Conservation (phyloP, 1,140 invertebrate genomes). For the Drosophila dunni region DNA sequence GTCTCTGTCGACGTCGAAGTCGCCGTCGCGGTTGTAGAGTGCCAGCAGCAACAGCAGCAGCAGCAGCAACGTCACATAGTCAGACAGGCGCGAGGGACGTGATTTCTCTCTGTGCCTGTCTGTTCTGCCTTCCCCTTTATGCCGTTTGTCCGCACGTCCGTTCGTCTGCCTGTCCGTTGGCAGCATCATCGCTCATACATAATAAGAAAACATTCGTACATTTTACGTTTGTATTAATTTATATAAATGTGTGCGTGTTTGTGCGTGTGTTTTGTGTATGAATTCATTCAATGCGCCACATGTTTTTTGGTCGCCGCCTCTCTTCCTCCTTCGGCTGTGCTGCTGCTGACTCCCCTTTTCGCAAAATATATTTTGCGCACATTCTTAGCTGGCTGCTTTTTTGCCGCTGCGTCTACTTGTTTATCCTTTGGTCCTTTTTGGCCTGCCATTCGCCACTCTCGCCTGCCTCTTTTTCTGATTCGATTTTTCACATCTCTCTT, state of each 20-base stretch:
- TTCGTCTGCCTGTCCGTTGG: conserved; percentile 7
- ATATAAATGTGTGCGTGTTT: background rate
- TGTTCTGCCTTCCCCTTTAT: conserved; percentile 43
- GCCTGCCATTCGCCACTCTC: conserved; percentile 41
- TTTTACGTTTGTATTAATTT: conserved; percentile 25
- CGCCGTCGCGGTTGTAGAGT: background rate
- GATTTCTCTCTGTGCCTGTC: conserved; percentile 72
- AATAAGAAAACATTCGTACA: conserved; percentile 38
- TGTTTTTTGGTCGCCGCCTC: conserved; percentile 36
- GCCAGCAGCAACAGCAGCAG: conserved; percentile 25
- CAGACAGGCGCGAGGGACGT: conserved; percentile 68
- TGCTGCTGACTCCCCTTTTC: background rate
- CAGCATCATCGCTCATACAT: conserved; percentile 47
- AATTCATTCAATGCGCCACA: conserved; percentile 53
- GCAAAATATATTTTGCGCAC: conserved; percentile 63
- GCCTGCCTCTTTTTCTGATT: conserved; percentile 70
- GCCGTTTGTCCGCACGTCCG: conserved; percentile 21
- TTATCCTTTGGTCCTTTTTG: conserved; percentile 75
- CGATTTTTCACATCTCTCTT: conserved; percentile 70
- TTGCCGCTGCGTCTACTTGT: conserved; percentile 51
- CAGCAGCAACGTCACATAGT: conserved; percentile 38
- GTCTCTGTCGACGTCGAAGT: no score
- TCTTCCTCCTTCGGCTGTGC: conserved; percentile 22
- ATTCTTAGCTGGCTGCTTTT: conserved; percentile 48
- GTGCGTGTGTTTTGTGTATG: conserved; percentile 1